phyloP scores from a whole-genome alignment of 2,888 invertebrate genomes.

The Drosophila conformis region DNA sequence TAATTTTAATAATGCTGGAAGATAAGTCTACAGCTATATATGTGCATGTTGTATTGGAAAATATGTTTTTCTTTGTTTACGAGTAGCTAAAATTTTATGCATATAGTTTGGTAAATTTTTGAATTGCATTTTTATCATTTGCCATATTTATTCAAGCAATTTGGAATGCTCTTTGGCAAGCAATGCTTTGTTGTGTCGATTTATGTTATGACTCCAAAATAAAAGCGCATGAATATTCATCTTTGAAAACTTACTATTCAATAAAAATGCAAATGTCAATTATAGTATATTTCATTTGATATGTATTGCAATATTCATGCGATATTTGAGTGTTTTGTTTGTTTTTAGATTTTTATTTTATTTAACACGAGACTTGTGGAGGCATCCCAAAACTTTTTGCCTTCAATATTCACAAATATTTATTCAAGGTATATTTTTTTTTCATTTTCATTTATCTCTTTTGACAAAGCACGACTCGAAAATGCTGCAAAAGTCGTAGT shows the following conservation, averaged over 20 bases:
- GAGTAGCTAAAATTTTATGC: not conserved
- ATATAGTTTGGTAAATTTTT: too few species aligned
- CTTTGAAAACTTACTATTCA: not conserved
- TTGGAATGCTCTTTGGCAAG: not conserved
- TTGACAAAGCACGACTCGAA: not conserved
- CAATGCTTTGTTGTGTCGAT: not conserved
- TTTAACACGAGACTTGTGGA: not conserved
- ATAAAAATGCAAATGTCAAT: conserved; percentile 2
- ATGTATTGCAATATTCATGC: not conserved
- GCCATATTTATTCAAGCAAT: not conserved
- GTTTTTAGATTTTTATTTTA: not conserved
- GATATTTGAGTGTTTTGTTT: not conserved
- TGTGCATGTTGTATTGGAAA: too few species aligned
- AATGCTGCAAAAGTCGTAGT: not conserved
- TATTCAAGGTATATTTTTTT: not conserved
- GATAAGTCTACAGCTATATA: not conserved
- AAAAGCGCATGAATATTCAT: not conserved
- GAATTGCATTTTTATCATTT: not conserved
- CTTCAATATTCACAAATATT: conserved; percentile 1
- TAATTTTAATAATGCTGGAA: conserved; percentile 39
- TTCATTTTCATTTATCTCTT: not conserved
- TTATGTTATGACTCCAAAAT: not conserved
- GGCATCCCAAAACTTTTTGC: not conserved
- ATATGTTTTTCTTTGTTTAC: too few species aligned
- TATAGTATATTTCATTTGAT: not conserved